These are phyloP conservation scores for Protodeltote pygarga DNA, from an alignment of 2,888 invertebrate species.

Conservation along the genomic window DNA sequence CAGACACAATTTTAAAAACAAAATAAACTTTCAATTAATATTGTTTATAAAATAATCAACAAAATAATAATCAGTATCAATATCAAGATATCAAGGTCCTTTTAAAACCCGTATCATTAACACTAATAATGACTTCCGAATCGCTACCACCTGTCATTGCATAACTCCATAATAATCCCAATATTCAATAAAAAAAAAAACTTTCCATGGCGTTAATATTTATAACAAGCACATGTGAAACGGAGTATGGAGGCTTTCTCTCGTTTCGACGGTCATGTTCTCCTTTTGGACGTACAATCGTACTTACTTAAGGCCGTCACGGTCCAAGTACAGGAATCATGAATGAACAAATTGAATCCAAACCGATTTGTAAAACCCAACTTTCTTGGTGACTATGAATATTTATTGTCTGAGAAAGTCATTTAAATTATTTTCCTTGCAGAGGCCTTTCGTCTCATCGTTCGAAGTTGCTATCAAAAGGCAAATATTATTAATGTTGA, in stretches of 20 bases:
- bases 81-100: background rate
- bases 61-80: no score
- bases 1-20: no score
- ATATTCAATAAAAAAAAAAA: slow-evolving; percentile 39
- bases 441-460: slow-evolving; percentile 17
- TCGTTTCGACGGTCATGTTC: slow-evolving; percentile 64
- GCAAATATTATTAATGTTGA: slow-evolving; percentile 4
- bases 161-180: slow-evolving; percentile 14
- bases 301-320: slow-evolving; percentile 49
- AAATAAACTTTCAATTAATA: no score
- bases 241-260: slow-evolving; percentile 80
- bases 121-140: slow-evolving; percentile 10
- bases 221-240: slow-evolving; percentile 67
- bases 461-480: no score
- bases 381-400: slow-evolving; percentile 47
- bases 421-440: slow-evolving; percentile 15
- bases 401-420: slow-evolving; percentile 34
- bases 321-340: slow-evolving; percentile 47
- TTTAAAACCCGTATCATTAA: slow-evolving; percentile 9
- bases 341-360: slow-evolving; percentile 54
- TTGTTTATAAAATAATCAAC: no score
- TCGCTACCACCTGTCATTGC: background rate
- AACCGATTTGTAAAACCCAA: slow-evolving; percentile 37
- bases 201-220: slow-evolving; percentile 58
- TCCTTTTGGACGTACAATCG: slow-evolving; percentile 64